Evolutionary conservation across 2,888 invertebrate species (phyloP).

Genomic region (Allophyes oxyacanthae): DNA sequence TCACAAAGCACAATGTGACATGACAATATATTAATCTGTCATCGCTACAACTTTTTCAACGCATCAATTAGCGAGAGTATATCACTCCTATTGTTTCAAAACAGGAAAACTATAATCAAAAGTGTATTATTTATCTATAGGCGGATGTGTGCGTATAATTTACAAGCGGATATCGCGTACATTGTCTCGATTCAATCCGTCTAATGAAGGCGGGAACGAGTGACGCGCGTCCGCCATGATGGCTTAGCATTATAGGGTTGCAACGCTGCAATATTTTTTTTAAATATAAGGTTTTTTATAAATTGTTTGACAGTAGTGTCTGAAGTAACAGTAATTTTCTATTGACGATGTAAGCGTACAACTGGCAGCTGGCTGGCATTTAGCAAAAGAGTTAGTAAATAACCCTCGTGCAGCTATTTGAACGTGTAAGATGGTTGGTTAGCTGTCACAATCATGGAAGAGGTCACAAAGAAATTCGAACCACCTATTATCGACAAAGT

Average conservation of each 20-base stretch:
- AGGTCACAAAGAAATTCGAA: too few species aligned
- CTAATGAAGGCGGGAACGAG: conserved; percentile 76
- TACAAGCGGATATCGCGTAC: conserved; percentile 69
- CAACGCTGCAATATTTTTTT: conserved; percentile 14
- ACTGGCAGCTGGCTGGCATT: too few species aligned
- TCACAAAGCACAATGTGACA: conserved; percentile 6
- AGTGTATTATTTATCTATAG: conserved; percentile 58
- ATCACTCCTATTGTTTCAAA: conserved; percentile 47
- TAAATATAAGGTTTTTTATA: too few species aligned
- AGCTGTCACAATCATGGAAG: too few species aligned
- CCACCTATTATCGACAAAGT: too few species aligned
- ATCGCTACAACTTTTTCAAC: conserved; percentile 28
- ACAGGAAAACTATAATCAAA: conserved; percentile 59
- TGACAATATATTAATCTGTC: conserved; percentile 42
- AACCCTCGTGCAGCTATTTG: too few species aligned
- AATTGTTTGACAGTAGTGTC: too few species aligned
- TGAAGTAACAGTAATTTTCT: too few species aligned
- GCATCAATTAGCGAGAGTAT: conserved; percentile 44
- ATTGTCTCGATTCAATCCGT: conserved; percentile 78
- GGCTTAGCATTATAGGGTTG: conserved; percentile 65
- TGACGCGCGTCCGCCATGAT: conserved; percentile 69
- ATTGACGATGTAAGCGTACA: too few species aligned
- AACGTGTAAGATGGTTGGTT: too few species aligned
- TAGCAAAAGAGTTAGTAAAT: too few species aligned
- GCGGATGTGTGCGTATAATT: conserved; percentile 58